A percentile compares a stretch with the other conserved stretches of the same genome.
Conservation (phyloP, 2,888 invertebrate species). For the Mechanitis messenoides region DNA sequence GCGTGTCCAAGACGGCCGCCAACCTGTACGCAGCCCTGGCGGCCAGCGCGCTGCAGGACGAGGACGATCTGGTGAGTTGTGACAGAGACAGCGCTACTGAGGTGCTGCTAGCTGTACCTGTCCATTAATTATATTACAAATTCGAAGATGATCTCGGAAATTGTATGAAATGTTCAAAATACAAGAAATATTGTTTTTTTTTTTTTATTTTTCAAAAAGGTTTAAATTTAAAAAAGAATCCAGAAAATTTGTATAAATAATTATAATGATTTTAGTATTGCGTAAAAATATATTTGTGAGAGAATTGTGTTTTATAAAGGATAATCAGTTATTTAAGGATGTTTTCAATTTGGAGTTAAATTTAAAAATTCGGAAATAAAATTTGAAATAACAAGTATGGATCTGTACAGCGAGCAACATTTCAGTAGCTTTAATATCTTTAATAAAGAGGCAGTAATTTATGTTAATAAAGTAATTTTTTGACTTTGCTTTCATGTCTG, state of each 20-base stretch:
- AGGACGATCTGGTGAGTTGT: conserved; percentile 76
- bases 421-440: conserved; percentile 18
- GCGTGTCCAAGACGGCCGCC: conserved; percentile 88
- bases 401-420: conserved; percentile 4
- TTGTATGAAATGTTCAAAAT: no score
- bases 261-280: no score
- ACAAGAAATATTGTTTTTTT: no score
- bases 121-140: neutral
- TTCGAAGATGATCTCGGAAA: neutral
- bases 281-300: no score
- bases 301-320: no score
- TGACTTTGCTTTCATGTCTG: conserved; percentile 58
- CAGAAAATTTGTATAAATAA: no score
- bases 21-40: conserved; percentile 91
- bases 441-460: conserved; percentile 11
- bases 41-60: conserved; percentile 89
- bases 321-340: no score
- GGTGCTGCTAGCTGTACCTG: neutral
- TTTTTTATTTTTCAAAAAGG: no score
- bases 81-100: neutral
- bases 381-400: no score
- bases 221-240: no score
- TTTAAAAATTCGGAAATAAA: no score
- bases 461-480: conserved; percentile 23
- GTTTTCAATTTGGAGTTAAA: no score